Conservation (phyloP, 35 echinoderm and acorn worm species). For the Patiria miniata region DNA sequence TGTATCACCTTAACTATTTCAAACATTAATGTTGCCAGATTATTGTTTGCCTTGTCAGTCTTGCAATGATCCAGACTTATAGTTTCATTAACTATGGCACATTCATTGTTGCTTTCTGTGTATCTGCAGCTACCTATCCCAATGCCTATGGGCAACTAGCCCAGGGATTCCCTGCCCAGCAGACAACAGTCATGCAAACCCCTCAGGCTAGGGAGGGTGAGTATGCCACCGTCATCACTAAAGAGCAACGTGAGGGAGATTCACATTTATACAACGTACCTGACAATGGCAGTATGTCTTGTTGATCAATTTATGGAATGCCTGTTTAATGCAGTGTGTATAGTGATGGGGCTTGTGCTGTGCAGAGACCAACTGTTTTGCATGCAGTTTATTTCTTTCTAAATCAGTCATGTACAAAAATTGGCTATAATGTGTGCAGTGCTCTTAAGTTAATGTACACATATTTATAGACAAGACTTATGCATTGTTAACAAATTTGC, state of each 20-base stretch:
- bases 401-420: too few species aligned
- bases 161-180: constrained; percentile 70
- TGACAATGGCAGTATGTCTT: not conserved
- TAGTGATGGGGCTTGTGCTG: not conserved
- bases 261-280: constrained; percentile 17
- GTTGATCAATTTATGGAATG: not conserved
- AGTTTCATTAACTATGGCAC: too few species aligned
- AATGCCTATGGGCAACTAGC: constrained; percentile 89
- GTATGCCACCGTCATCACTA: constrained; percentile 13
- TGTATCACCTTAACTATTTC: too few species aligned
- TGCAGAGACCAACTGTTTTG: not conserved
- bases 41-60: too few species aligned
- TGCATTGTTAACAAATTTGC: too few species aligned
- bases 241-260: constrained; percentile 4
- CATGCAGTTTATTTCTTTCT: not conserved
- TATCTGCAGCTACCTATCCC: constrained; percentile 81
- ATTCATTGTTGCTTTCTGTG: not conserved
- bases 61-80: too few species aligned
- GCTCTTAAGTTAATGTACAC: too few species aligned
- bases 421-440: too few species aligned
- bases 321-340: not conserved
- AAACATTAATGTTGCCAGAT: too few species aligned
- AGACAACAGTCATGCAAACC: constrained; percentile 61
- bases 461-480: too few species aligned
- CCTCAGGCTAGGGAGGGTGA: constrained; percentile 89